These are phyloP conservation scores for Zosterops lateralis DNA, from an alignment of 2,113 vertebrate species.

Conservation along the genomic window DNA sequence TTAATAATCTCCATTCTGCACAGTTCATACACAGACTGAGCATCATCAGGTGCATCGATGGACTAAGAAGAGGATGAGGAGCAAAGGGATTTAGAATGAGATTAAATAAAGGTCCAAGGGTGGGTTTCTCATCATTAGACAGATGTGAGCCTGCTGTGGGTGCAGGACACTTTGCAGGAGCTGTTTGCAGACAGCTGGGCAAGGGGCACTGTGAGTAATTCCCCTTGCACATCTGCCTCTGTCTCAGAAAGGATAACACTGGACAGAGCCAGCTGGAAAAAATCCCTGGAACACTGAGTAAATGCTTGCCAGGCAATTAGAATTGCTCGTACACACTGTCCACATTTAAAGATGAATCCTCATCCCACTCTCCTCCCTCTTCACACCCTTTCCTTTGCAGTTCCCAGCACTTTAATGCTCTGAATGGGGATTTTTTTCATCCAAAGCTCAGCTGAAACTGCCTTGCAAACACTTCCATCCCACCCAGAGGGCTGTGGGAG, in stretches of 20 bases:
- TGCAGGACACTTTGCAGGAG: neutral
- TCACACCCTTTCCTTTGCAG: neutral
- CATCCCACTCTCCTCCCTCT: neutral
- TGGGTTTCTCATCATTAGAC: neutral
- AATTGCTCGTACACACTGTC: neutral
- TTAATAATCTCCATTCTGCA: neutral
- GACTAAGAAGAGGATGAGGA: neutral
- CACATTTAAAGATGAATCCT: neutral
- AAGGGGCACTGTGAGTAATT: neutral
- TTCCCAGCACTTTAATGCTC: neutral
- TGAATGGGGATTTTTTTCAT: neutral
- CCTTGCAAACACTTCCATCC: fast-evolving
- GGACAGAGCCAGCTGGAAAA: neutral
- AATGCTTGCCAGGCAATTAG: neutral
- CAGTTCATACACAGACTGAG: too few relatives aligned
- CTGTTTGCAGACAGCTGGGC: neutral
- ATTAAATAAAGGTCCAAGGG: neutral
- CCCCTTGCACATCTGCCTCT: neutral
- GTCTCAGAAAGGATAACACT: neutral
- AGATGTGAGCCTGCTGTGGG: neutral
- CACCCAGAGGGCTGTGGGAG: neutral
- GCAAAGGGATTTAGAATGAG: neutral
- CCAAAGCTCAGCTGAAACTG: neutral
- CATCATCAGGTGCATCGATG: neutral
- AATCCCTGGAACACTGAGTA: neutral